Evolutionary conservation across 2,113 vertebrate genomes (phyloP), one percentile per base, ranked within the genome.

Genomic region (Theropithecus gelada): DNA sequence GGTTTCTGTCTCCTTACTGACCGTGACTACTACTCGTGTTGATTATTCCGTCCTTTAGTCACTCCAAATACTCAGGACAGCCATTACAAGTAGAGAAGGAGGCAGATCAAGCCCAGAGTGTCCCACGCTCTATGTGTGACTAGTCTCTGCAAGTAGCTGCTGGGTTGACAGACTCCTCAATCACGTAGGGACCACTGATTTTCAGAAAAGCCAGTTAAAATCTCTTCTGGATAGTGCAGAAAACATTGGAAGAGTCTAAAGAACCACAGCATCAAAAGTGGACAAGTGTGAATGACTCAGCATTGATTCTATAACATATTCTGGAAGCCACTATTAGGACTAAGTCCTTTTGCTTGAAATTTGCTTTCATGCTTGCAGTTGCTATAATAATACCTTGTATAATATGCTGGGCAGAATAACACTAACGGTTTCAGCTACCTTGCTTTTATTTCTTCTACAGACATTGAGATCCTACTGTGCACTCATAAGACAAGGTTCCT

Each of bases 391-490:
- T 57, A 75, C 52, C 40, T 32, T 61, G 20, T 14, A 6, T 66
- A 38, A 22, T 27, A 79, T 16, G 12, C 35, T 55, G n/a, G 55
- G 27, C 70, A 50, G 45, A 86, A 68, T 43, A 52, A 78, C 83
- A 45, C 25, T 66, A 85, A 13, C 27, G 38, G 0, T 70, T 87
- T 73, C 18, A 8, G 55, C 43, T 57, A 66, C 30, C 18, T 78
- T 43, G 48, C 17, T 89, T 88, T 95, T 82, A 68, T 86, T 96
- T 93, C 40, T 22, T 95, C 57, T 82, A 40, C 16, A 6, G n/a
- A 82, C 18, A 61, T 1, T 22, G 35, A 70, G 35, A 32, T 93
- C 23, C 38, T 66, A 6, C 50, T 38, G 7, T 73, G 25, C 25
- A n/a, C 57, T 50, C 64, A 70, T 23, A 72, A 86, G 45, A 88